A percentile compares a stretch with the other conserved stretches of the same genome.
Conservation (phyloP, 2,888 invertebrate genomes). For the Lumbricus terrestris region DNA sequence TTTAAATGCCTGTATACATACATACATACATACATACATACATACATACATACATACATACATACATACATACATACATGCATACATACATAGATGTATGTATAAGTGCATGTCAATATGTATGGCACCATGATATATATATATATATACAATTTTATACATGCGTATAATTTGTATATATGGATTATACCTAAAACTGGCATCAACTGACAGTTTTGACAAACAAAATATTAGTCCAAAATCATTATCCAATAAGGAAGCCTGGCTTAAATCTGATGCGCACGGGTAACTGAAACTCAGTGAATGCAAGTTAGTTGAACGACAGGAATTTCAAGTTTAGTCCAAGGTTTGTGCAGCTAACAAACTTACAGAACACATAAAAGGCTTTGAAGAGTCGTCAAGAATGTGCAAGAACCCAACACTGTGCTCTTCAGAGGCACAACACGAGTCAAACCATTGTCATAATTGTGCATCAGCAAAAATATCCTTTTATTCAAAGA, state of each 20-base stretch:
- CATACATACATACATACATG: neutral
- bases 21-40: no score
- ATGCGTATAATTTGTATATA: no score
- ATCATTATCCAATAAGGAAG: neutral
- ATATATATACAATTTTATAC: no score
- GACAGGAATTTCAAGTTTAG: neutral
- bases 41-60: no score
- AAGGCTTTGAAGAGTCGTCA: no score
- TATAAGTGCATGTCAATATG: no score
- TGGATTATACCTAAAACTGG: neutral
- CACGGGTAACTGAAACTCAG: neutral
- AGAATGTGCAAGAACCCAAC: neutral
- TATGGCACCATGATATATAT: no score
- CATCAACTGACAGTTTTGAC: neutral
- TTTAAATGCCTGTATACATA: neutral
- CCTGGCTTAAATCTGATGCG: neutral
- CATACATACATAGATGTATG: no score
- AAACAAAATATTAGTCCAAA: neutral
- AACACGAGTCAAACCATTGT: neutral
- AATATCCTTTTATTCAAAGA: neutral
- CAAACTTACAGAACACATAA: neutral
- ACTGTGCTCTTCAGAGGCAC: neutral
- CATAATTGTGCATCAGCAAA: neutral
- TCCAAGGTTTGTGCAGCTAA: neutral
- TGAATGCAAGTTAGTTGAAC: neutral